Base-by-base conservation (phyloP, 2,113 vertebrate species). In the Perca flavescens region DNA sequence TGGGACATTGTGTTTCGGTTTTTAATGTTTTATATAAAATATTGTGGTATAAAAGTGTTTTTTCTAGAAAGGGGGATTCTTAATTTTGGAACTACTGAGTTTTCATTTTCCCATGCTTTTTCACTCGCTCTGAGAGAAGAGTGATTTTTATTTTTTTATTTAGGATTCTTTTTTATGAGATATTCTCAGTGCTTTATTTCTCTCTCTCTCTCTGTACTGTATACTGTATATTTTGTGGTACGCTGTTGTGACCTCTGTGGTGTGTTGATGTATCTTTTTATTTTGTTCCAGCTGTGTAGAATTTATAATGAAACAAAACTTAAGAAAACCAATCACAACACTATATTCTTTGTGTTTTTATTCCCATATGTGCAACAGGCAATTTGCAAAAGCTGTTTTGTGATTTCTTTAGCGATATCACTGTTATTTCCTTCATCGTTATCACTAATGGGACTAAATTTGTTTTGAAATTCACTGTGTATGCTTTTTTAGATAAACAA, bases 151-250 rank as follows among this genome's bases (percentile, higher is more conserved):
- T n/a, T 71, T 84, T 89, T 87, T 84, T 43, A 67, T 82, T 86
- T 82, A 66, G 22, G 63, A 69, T 80, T 91, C 72, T 50, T 71
- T 85, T 88, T 86, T 85, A 86, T 73, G 67, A 77, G 67, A 84
- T 67, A 74, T 91, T 91, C 65, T 90, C 86, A 91, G 82, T 90
- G 89, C 86, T 93, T 91, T 93, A 91, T 63, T 83, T 83, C 74
- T 86, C 84, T 89, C 79, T 89, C 79, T 75, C 79, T 77, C 79
- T 88, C 79, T 87, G 82, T 77, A 84, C 84, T 90, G 90, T 93
- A 91, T 92, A 85, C 92, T 96, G 95, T 95, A 95, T 93, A 95
- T 95, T 94, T 95, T 95, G 95, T 95, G 93, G 83, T 93, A 94
- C 81, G 36, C 90, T 94, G 89, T 93, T 94, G 93, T 95, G 93